Conservation (phyloP, 1,140 invertebrate genomes). For the Tribolium castaneum region DNA sequence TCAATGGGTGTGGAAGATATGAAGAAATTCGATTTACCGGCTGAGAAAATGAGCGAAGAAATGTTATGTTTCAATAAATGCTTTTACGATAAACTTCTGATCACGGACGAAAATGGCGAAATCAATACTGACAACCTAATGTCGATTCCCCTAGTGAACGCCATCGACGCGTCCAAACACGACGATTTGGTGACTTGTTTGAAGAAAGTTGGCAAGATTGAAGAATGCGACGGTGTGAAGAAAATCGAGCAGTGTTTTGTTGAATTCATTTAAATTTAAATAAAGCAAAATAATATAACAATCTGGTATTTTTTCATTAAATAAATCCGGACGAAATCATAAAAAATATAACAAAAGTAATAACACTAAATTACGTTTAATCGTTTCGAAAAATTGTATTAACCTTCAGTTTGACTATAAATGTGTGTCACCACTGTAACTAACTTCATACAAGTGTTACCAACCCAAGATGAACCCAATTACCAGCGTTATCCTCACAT, state of each 20-base stretch:
- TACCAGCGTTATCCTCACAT: background rate
- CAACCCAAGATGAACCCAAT: background rate
- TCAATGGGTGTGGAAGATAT: background rate
- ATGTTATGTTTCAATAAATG: background rate
- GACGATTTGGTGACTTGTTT: background rate
- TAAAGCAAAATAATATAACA: background rate
- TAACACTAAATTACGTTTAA: too few species aligned
- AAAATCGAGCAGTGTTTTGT: background rate
- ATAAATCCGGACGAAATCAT: too few species aligned
- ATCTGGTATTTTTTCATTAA: too few species aligned
- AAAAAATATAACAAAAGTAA: too few species aligned
- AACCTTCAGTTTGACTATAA: background rate
- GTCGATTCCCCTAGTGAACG: background rate
- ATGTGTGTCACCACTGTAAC: background rate
- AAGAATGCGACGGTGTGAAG: background rate
- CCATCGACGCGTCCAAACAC: background rate
- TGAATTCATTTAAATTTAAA: background rate
- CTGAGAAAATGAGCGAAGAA: background rate
- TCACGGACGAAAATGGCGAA: background rate
- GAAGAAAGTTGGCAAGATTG: background rate
- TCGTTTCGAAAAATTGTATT: background rate
- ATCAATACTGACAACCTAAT: background rate
- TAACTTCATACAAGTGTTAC: background rate
- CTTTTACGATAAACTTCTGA: background rate
- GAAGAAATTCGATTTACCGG: background rate